These are phyloP conservation scores for Mus musculus DNA, from an alignment of 2,113 vertebrate genomes.

Conservation along the genomic window DNA sequence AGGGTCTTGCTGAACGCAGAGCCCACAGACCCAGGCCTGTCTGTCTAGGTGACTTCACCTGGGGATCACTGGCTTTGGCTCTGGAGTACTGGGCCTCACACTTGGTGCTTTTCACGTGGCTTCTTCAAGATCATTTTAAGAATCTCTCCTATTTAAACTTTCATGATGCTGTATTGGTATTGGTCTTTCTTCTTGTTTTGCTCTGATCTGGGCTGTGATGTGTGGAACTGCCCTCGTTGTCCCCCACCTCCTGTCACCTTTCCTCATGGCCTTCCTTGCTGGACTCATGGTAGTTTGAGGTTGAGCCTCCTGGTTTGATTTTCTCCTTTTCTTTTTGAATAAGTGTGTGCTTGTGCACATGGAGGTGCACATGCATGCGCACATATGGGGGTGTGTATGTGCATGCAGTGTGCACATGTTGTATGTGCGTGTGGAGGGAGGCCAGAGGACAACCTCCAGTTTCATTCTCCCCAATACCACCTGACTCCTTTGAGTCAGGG, in stretches of 20 bases:
- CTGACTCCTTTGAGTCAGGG: neutral
- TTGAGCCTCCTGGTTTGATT: neutral
- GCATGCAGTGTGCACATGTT: neutral
- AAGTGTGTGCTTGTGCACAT: neutral
- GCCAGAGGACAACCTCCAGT: neutral
- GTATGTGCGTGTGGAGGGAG: too few relatives aligned
- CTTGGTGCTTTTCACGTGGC: neutral
- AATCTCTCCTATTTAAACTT: neutral
- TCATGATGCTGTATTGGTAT: neutral
- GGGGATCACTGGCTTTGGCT: neutral
- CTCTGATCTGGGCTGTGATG: neutral
- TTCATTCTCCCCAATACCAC: neutral
- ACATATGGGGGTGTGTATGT: neutral
- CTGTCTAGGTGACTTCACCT: neutral
- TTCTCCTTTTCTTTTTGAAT: neutral
- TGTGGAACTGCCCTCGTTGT: neutral
- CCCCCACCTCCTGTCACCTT: neutral
- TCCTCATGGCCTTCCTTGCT: neutral
- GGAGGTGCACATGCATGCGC: neutral
- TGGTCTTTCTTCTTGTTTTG: neutral
- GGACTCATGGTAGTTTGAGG: neutral
- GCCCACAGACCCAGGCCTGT: neutral
- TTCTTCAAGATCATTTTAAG: neutral
- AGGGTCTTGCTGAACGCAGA: neutral
- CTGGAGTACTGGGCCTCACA: neutral